A percentile compares a stretch with the other conserved stretches of the same genome.
phyloP scores from a whole-genome alignment of 2,113 vertebrate genomes.

The Hydrochoerus hydrochaeris region DNA sequence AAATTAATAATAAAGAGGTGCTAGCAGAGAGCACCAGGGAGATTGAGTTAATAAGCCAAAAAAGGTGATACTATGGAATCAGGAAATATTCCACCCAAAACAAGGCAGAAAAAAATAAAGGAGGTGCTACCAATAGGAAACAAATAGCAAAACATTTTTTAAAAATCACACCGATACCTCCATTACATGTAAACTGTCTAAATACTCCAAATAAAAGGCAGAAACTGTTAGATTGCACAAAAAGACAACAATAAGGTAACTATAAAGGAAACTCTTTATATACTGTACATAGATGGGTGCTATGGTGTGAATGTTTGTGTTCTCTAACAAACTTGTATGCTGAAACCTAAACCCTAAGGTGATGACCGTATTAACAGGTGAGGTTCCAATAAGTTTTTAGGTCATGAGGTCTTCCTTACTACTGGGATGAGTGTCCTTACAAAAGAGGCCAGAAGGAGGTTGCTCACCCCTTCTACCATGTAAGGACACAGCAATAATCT shows the following conservation, averaged over 20 bases:
- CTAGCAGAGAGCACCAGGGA: background rate
- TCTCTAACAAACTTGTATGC: background rate
- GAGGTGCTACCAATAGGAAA: background rate
- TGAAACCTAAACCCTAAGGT: background rate
- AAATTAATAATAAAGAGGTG: background rate
- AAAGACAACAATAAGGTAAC: background rate
- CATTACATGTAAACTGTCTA: conserved; percentile 15
- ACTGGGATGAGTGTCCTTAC: background rate
- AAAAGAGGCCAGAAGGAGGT: background rate
- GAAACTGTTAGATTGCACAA: background rate
- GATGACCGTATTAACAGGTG: background rate
- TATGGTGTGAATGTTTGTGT: background rate
- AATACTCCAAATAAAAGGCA: conserved; percentile 44
- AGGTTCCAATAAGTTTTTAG: background rate
- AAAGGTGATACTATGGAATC: background rate
- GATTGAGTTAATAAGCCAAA: background rate
- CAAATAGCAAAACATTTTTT: background rate
- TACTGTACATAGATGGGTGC: background rate
- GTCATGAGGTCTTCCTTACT: background rate
- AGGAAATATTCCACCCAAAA: background rate
- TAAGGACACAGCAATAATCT: background rate
- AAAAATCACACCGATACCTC: background rate
- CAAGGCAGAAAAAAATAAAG: background rate
- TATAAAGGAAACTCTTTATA: background rate
- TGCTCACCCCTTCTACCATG: background rate